Evolutionary conservation across 2,113 vertebrate species (phyloP), one percentile per base, ranked within the genome.

Genomic region (Aptenodytes forsteri): DNA sequence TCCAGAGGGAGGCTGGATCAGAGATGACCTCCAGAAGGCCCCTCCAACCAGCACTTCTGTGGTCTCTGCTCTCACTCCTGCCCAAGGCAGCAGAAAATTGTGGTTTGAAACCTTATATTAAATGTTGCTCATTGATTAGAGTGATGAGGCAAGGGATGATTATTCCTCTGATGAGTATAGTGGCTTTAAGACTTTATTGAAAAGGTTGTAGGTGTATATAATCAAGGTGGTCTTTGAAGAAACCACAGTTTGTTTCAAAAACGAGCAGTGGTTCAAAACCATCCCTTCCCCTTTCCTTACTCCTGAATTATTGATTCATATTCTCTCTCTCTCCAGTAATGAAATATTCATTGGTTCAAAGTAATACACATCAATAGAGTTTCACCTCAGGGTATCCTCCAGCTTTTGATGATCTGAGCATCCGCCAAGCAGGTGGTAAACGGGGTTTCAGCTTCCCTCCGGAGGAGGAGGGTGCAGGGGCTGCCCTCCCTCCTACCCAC

Each of bases 281-380:
- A 82, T 20, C 22, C 49, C 13, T 88, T 93, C 73, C n/a, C 54
- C 40, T 65, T 85, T 73, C 42, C 42, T 83, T 77, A 36, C 38
- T 93, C 32, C 56, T 97, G 84, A 93, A 96, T 94, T 97, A 95
- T 94, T 96, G 71, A 95, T 94, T 87, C 52, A 44, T 78, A 79
- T 75, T 75, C 73, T 93, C 32, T 69, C 66, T 86, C 83, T 91
- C 86, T 65, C 71, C 65, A 94, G 23, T 91, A 75, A 94, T 96
- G 69, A 96, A 96, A 95, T 91, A 96, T 95, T 67, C 40, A 94
- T 87, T 47, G 21, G 44, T 79, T 91, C 89, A 87, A 76, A 95
- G 83, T 55, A 91, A 87, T 87, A 36, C 67, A 78, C 72, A 83
- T 95, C 93, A 80, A 62, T 46, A 81, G 83, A 91, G 20, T 30